Conservation (phyloP, 1,140 invertebrate genomes). For the Pseudomyrmex gracilis region DNA sequence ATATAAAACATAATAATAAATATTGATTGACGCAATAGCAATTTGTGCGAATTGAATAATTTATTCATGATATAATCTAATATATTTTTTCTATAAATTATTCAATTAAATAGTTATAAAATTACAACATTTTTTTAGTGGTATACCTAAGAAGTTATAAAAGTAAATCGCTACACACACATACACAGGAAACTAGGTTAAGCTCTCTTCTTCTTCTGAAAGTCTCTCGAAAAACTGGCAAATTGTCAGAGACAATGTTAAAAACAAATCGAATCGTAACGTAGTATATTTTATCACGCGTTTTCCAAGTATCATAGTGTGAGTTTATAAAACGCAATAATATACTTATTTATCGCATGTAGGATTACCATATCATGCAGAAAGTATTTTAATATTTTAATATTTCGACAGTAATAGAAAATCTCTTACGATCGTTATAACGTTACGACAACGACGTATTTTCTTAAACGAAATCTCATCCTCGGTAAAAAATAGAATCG, state of each 20-base stretch:
- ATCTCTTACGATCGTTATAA: background rate
- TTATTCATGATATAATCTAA: background rate
- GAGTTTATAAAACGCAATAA: background rate
- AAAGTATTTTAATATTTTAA: background rate
- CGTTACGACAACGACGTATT: slow-evolving; percentile 2
- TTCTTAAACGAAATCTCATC: slow-evolving; percentile 53
- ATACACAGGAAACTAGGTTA: slow-evolving; percentile 57
- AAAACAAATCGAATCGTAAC: slow-evolving; percentile 47
- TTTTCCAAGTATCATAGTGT: background rate
- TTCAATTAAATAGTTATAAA: background rate
- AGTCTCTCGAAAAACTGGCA: slow-evolving; percentile 66
- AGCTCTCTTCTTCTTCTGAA: slow-evolving; percentile 39
- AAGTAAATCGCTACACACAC: slow-evolving; percentile 63
- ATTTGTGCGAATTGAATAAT: slow-evolving; percentile 3
- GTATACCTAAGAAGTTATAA: slow-evolving; percentile 37
- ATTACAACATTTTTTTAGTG: background rate
- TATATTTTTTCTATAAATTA: background rate
- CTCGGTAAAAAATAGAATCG: slow-evolving; percentile 56
- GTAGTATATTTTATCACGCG: background rate
- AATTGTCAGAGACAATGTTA: slow-evolving; percentile 64
- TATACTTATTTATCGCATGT: background rate
- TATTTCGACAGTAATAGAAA: background rate
- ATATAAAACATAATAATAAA: background rate
- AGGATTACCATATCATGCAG: background rate
- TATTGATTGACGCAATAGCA: background rate